Conservation (phyloP, 2,113 vertebrate species). For the Cochlearius cochlearius region DNA sequence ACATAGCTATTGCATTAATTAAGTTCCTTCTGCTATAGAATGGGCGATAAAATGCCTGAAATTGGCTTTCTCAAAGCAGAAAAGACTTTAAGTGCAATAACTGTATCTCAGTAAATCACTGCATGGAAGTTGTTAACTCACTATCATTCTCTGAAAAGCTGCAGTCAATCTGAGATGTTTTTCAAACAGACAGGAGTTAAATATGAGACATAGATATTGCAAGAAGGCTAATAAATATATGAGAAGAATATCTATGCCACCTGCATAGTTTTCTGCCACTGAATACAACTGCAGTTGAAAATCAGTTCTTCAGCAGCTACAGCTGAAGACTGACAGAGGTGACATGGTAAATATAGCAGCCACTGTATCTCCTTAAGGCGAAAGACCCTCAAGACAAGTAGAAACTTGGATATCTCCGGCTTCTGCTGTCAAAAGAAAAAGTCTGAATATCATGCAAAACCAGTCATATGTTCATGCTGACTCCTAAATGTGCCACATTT, state of each 20-base stretch:
- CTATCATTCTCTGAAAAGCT: not conserved
- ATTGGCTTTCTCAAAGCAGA: not conserved
- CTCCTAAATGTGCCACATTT: not conserved
- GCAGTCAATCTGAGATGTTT: not conserved
- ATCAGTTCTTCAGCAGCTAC: not conserved
- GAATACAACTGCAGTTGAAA: not conserved
- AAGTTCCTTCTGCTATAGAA: not conserved
- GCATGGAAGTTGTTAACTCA: not conserved
- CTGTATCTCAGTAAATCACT: not conserved
- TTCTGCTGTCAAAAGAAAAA: not conserved
- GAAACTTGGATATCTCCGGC: not conserved
- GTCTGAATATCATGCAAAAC: not conserved
- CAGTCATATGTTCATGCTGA: not conserved
- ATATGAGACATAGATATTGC: not conserved
- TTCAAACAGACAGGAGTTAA: not conserved
- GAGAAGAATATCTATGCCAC: not conserved
- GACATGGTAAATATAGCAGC: not conserved
- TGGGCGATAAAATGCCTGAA: not conserved
- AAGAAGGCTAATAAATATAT: not conserved
- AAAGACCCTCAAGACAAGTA: not conserved
- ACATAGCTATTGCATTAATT: not conserved
- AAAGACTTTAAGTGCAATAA: not conserved
- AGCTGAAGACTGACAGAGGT: not conserved
- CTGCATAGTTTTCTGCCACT: not conserved
- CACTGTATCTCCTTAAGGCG: not conserved